Percentiles rank a stretch among this genome's conserved stretches.
Evolutionary conservation across 1,140 invertebrate genomes (phyloP).

Genomic region (Meloidogyne floridensis): DNA sequence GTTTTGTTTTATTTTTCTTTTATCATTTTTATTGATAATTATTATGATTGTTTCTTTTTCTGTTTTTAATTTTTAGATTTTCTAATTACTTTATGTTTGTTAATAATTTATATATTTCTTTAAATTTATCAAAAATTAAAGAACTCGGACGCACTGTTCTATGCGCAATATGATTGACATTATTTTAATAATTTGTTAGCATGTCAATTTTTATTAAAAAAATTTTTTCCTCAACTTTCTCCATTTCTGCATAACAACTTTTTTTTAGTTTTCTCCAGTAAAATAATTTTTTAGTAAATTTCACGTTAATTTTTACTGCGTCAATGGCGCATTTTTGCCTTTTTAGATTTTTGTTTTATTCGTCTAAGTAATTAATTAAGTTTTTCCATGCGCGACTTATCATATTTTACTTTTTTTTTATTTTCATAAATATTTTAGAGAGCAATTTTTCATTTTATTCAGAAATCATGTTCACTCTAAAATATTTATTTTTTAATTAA

Average conservation of each 20-base stretch:
- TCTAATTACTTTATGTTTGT: too few relatives aligned
- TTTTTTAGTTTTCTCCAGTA: not conserved
- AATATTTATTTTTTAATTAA: not conserved
- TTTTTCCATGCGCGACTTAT: not conserved
- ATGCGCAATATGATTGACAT: not conserved
- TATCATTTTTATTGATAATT: too few relatives aligned
- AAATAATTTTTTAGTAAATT: not conserved
- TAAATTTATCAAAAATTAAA: conserved; percentile 8
- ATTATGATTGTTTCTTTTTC: too few relatives aligned
- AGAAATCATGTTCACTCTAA: not conserved
- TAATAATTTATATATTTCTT: not conserved
- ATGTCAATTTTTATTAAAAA: not conserved
- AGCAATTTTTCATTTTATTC: not conserved
- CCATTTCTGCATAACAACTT: not conserved
- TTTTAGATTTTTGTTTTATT: conserved; percentile 3
- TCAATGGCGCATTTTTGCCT: not conserved
- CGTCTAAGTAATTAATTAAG: not conserved
- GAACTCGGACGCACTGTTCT: not conserved
- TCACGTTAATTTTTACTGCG: not conserved
- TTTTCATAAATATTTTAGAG: not conserved
- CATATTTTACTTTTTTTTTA: not conserved
- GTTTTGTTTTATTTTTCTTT: too few relatives aligned
- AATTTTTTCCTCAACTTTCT: not conserved
- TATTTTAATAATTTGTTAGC: not conserved
- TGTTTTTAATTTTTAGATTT: not conserved